phyloP scores from a whole-genome alignment of 2,113 vertebrate genomes.

The Empidonax traillii region DNA sequence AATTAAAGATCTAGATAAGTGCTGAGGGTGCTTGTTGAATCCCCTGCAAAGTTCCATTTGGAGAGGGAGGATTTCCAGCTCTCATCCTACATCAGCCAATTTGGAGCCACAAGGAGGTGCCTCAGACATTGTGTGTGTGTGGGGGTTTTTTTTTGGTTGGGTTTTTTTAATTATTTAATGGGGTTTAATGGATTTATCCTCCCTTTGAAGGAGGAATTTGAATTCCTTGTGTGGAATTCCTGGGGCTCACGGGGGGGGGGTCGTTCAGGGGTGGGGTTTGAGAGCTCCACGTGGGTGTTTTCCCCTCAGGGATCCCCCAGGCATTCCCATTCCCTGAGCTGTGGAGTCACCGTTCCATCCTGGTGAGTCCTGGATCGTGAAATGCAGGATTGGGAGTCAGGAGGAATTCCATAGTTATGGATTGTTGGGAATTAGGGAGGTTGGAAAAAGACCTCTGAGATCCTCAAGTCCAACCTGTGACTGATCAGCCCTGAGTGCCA shows the following conservation, averaged over 20 bases:
- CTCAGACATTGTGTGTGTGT: conserved; percentile 14
- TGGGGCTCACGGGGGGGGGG: not conserved
- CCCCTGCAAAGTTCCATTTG: conserved; percentile 76
- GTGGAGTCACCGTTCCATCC: too few species aligned
- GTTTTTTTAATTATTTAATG: conserved; percentile 57
- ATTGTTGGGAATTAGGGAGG: too few species aligned
- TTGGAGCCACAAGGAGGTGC: conserved; percentile 15
- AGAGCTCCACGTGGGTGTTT: rapidly evolving
- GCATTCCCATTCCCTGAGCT: not conserved
- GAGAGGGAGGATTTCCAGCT: conserved; percentile 69
- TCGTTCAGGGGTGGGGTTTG: not conserved
- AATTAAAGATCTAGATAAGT: conserved; percentile 89
- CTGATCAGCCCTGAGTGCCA: too few species aligned
- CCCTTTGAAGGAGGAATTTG: conserved; percentile 35
- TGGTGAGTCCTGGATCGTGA: too few species aligned
- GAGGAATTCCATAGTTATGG: too few species aligned
- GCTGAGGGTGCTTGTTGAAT: conserved; percentile 81
- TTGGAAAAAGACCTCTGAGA: not conserved
- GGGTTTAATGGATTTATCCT: conserved; percentile 61
- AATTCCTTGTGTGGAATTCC: conserved; percentile 50
- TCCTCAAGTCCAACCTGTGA: too few species aligned
- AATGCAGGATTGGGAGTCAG: too few species aligned
- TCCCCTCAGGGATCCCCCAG: not conserved
- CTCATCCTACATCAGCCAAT: conserved; percentile 28
- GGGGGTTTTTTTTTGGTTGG: too few species aligned